phyloP scores from a whole-genome alignment of 2,113 vertebrate species.

The Anolis carolinensis region DNA sequence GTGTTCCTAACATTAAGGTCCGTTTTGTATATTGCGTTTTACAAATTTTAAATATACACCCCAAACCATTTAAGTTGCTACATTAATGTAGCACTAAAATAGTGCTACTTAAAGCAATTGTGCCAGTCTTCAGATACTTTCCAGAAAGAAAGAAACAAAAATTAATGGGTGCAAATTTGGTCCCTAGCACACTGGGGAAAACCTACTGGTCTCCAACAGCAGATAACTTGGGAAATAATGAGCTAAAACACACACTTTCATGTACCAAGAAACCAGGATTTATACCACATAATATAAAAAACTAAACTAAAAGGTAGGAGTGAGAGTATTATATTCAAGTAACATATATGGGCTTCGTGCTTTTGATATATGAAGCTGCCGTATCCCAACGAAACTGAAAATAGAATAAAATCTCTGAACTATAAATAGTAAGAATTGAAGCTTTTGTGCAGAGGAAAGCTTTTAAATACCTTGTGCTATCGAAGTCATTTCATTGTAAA shows the following conservation, averaged over 20 bases:
- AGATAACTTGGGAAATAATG: not conserved
- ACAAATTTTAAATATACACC: not conserved
- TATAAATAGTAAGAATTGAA: conserved; percentile 9
- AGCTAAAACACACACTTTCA: not conserved
- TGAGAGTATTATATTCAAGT: not conserved
- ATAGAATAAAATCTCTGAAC: not conserved
- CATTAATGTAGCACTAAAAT: not conserved
- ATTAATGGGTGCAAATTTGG: too few species aligned
- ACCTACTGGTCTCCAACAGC: too few species aligned
- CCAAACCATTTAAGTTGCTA: not conserved
- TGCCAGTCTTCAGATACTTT: too few species aligned
- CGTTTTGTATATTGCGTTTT: conserved; percentile 26
- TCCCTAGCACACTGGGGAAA: too few species aligned
- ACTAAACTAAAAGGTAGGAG: not conserved
- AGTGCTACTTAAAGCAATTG: not conserved
- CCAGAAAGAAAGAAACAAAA: too few species aligned
- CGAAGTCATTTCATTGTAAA: conserved; percentile 88
- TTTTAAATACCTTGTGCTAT: conserved; percentile 82
- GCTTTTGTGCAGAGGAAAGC: conserved; percentile 39
- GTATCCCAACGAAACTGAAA: not conserved
- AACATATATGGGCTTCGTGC: not conserved
- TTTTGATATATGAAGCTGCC: not conserved
- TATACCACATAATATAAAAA: not conserved
- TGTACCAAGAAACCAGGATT: not conserved
- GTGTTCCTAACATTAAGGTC: conserved; percentile 13